Percentiles rank a stretch among this genome's conserved stretches.
These are phyloP conservation scores for Sarcophaga variegata DNA, from an alignment of 2,888 invertebrate genomes.

Conservation along the genomic window DNA sequence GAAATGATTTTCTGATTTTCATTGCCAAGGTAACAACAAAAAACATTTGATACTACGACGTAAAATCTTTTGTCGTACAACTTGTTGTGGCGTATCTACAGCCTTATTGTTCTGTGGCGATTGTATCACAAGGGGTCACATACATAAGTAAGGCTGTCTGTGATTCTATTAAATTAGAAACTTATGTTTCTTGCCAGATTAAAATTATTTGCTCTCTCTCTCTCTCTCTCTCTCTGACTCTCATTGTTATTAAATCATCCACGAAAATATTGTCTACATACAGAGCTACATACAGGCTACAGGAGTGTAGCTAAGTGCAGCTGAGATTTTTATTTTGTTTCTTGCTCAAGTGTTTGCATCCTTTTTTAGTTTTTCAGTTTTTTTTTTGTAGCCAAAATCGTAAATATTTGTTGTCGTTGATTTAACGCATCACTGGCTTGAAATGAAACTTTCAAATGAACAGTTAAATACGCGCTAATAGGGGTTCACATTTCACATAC, in stretches of 20 bases:
- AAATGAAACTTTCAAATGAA: conserved; percentile 80
- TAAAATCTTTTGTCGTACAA: conserved; percentile 1
- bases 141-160: not conserved
- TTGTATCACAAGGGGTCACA: conserved; percentile 14
- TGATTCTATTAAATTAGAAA: conserved; percentile 72
- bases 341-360: conserved; percentile 68
- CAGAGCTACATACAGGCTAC: not conserved
- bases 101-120: not conserved
- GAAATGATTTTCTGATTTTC: conserved; percentile 26
- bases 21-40: conserved; percentile 36
- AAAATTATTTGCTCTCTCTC: conserved; percentile 75
- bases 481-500: conserved; percentile 79
- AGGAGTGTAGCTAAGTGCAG: conserved; percentile 10
- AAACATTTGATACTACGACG: conserved; percentile 7
- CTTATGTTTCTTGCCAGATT: conserved; percentile 80
- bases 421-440: conserved; percentile 79
- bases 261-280: conserved; percentile 25
- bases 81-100: not conserved
- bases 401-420: conserved; percentile 71
- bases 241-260: conserved; percentile 44
- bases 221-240: not conserved
- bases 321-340: conserved; percentile 43
- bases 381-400: conserved; percentile 36
- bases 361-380: conserved; percentile 39
- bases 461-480: conserved; percentile 81